Conservation (phyloP, 2,888 invertebrate species). For the Tipula helvola region DNA sequence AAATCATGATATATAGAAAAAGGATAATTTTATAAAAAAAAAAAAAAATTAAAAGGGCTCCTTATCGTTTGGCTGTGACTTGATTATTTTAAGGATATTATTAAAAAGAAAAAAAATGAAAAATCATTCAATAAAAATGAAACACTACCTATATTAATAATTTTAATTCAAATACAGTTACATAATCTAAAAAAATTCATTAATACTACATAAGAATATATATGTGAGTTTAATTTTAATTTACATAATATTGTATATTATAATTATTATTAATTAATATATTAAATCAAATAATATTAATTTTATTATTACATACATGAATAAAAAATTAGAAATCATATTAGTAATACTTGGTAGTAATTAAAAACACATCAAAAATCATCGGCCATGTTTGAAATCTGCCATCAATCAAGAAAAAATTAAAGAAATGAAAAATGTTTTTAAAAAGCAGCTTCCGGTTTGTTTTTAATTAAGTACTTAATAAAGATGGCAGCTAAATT, state of each 20-base stretch:
- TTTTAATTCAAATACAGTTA: background rate
- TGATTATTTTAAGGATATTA: conserved; percentile 18
- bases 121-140: background rate
- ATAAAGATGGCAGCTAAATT: background rate
- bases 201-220: background rate
- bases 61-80: conserved; percentile 21
- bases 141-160: background rate
- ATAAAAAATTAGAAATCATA: background rate
- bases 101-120: background rate
- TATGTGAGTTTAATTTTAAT: background rate
- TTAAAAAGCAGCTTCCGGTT: background rate
- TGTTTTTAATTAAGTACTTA: background rate
- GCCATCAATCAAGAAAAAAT: background rate
- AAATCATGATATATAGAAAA: background rate
- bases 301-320: background rate
- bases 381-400: background rate
- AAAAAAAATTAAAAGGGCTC: conserved; percentile 14
- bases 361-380: background rate
- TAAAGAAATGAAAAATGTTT: background rate
- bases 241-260: background rate
- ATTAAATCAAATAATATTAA: background rate
- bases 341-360: background rate
- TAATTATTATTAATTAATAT: background rate
- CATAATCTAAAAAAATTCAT: background rate
- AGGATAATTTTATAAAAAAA: background rate